Evolutionary conservation across 2,797 vertebrate species (phyloP).

Genomic region (Myotis planiceps): DNA sequence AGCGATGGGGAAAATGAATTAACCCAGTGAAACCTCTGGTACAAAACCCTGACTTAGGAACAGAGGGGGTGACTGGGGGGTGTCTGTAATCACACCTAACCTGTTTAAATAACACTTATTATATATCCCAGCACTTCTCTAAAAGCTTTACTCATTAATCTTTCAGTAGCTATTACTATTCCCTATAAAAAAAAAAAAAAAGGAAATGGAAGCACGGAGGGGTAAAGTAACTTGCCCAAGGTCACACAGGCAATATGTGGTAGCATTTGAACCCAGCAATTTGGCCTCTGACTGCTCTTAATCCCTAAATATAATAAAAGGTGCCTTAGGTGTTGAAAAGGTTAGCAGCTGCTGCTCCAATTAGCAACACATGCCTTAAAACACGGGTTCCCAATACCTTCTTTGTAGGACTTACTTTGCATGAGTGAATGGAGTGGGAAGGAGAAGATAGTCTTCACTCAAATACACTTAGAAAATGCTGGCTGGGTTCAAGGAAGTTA

Average conservation of each 20-base stretch:
- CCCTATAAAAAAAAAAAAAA: background rate
- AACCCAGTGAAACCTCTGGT: background rate
- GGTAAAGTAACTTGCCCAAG: background rate
- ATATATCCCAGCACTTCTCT: background rate
- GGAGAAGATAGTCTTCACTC: background rate
- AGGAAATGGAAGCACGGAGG: background rate
- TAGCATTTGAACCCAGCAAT: background rate
- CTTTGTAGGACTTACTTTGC: background rate
- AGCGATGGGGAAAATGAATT: background rate
- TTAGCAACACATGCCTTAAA: background rate
- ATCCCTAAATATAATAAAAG: background rate
- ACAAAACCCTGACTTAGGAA: background rate
- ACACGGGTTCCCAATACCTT: accelerated
- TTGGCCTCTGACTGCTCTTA: background rate
- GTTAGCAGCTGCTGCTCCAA: background rate
- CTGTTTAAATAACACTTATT: background rate
- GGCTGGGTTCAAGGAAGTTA: background rate
- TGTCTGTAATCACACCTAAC: background rate
- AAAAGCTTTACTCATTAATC: background rate
- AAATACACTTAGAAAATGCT: background rate
- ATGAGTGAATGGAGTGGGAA: background rate
- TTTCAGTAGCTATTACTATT: background rate
- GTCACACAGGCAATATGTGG: background rate
- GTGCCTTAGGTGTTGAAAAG: background rate
- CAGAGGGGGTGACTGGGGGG: no score